Evolutionary conservation across 2,888 invertebrate genomes (phyloP).

Genomic region (Tachina grossa): DNA sequence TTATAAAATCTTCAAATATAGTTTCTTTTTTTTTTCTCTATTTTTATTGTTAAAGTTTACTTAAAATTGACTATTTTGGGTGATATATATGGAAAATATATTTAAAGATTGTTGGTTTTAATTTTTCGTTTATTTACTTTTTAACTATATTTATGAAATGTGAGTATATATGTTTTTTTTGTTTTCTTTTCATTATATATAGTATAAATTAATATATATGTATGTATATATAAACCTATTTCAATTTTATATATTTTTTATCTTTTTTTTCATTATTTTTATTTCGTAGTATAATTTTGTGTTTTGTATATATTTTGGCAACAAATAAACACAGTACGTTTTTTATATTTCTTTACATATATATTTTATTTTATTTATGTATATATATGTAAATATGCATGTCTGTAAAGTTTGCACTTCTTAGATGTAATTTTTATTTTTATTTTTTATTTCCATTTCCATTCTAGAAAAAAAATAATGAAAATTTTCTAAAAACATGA

Average conservation of each 20-base stretch:
- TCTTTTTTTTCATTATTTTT: constrained; percentile 30
- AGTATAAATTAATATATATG: constrained; percentile 41
- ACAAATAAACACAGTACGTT: constrained; percentile 83
- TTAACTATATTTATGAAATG: constrained; percentile 57
- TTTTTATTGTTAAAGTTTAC: constrained; percentile 33
- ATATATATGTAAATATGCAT: constrained; percentile 66
- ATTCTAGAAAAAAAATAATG: constrained; percentile 31
- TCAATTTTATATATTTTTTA: constrained; percentile 45
- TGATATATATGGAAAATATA: constrained; percentile 33
- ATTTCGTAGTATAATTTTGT: constrained; percentile 58
- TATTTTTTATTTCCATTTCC: constrained; percentile 32
- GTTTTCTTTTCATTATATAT: constrained; percentile 44
- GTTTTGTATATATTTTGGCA: constrained; percentile 81
- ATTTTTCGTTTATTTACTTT: not conserved
- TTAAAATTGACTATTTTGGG: constrained; percentile 51
- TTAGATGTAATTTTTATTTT: constrained; percentile 31
- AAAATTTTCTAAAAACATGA: constrained; percentile 26
- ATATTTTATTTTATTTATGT: constrained; percentile 52
- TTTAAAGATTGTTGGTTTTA: constrained; percentile 44
- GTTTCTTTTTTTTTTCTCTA: not conserved
- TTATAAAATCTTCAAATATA: constrained; percentile 52
- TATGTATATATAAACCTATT: constrained; percentile 23
- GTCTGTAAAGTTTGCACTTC: constrained; percentile 64
- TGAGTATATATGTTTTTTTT: constrained; percentile 37
- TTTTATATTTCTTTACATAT: constrained; percentile 61